Percentiles rank a stretch among this genome's conserved stretches.
phyloP scores from a whole-genome alignment of 2,888 invertebrate genomes.

The Mongoloraphidia duomilia region DNA sequence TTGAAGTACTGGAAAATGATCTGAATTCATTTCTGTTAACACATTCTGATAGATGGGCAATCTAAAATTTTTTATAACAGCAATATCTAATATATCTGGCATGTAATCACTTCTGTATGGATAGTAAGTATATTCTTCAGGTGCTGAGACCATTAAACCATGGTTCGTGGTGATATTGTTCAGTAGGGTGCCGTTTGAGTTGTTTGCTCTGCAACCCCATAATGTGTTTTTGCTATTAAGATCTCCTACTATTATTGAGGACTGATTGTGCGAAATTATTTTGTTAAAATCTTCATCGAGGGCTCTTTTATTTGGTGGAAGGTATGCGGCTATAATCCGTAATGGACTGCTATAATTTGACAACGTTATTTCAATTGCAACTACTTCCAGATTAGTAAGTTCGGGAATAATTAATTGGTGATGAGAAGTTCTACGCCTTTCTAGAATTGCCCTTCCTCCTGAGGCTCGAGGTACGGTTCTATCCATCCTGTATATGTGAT shows the following conservation, averaged over 20 bases:
- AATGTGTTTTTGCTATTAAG: slow-evolving; percentile 7
- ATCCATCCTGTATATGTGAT: too few species aligned
- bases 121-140: slow-evolving; percentile 8
- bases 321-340: slow-evolving; percentile 5
- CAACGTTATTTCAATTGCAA: slow-evolving; percentile 2
- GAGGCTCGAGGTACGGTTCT: too few species aligned
- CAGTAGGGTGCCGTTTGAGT: slow-evolving; percentile 4
- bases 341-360: slow-evolving; percentile 1
- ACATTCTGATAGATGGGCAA: slow-evolving; percentile 7
- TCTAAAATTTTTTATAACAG: slow-evolving; percentile 7
- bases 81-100: slow-evolving; percentile 8
- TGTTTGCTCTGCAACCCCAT: slow-evolving; percentile 8
- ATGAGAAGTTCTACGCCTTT: too few species aligned
- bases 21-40: slow-evolving; percentile 7
- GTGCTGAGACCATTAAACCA: slow-evolving; percentile 6
- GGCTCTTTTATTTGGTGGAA: slow-evolving; percentile 7
- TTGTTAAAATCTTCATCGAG: slow-evolving; percentile 5
- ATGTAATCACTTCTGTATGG: slow-evolving; percentile 7
- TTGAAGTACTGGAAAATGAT: slow-evolving; percentile 6
- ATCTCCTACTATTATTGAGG: slow-evolving; percentile 7
- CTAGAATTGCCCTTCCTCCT: too few species aligned
- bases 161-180: slow-evolving; percentile 2
- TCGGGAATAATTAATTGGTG: background rate
- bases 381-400: background rate
- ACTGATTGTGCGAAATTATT: background rate